Conservation (phyloP, 1,140 invertebrate genomes). For the Oscheius sp. region DNA sequence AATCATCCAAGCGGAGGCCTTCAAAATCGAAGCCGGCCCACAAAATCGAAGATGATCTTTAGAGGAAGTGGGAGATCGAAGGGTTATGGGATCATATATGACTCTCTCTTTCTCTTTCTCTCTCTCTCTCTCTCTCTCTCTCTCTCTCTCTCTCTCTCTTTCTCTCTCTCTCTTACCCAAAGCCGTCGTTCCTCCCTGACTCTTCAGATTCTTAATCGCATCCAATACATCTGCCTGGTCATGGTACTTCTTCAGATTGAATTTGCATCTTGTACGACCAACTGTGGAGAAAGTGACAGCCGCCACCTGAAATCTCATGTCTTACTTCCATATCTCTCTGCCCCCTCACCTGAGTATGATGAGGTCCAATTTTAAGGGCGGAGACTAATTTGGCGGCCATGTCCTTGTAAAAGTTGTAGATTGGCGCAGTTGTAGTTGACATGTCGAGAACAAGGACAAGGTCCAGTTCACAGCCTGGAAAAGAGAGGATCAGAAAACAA, state of each 20-base stretch:
- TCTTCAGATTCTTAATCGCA: constrained; percentile 48
- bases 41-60: background rate
- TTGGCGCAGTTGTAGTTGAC: constrained; percentile 54
- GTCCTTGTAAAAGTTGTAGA: constrained; percentile 49
- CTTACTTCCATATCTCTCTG: background rate
- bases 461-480: constrained; percentile 51
- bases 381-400: constrained; percentile 46
- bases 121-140: background rate
- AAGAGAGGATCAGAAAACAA: constrained; percentile 14
- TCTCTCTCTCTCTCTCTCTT: background rate
- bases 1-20: background rate
- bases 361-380: constrained; percentile 50
- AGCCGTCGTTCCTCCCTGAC: constrained; percentile 55
- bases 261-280: constrained; percentile 52
- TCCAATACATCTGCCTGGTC: constrained; percentile 51
- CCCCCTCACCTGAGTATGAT: constrained; percentile 48
- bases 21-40: background rate
- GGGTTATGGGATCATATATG: background rate
- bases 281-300: constrained; percentile 52
- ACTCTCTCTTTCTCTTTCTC: too few relatives aligned
- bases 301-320: constrained; percentile 41
- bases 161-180: constrained; percentile 38
- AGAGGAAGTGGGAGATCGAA: background rate
- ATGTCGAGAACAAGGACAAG: constrained; percentile 57
- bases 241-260: constrained; percentile 53